Base-by-base conservation (phyloP, 2,888 invertebrate species). In the Marronus borbonicus region DNA sequence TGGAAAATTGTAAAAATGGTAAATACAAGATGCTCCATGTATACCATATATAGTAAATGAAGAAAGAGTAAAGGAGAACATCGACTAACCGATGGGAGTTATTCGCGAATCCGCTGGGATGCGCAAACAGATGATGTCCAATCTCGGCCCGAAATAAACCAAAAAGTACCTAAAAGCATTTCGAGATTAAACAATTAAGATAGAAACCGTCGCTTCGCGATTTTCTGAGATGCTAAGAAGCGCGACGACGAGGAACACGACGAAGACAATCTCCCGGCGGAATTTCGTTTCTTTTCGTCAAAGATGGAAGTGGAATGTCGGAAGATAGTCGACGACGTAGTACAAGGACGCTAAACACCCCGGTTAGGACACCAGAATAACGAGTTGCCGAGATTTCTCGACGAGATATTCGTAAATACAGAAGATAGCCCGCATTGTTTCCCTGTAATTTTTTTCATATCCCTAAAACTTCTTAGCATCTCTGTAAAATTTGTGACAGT, bases 91-190 rank as follows among this genome's bases (percentile, higher is more conserved):
- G 55, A 8, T 17, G 52, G 17, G 17, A 55, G 52, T 52, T 17
- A 17, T 17, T 4, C 14, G 14, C 17, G 52, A 52, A 4, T 52
- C 17, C 20, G 60, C 36, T n/a, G 64, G 70, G 68, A 76, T 62
- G 69, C 64, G 20, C 55, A 55, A 55, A 55, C 28, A 55, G 52
- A 66, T 52, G 44, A 31, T 24, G 36, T 28, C 31, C 66, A 55
- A 39, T 17, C 66, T 24, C 39, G 65, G 66, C 49, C 65, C 58
- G 58, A 52, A 76, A 74, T 80, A 81, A 82, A 82, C 81, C 81
- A 82, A 86, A 86, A 87, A 86, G 86, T 86, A 87, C 86, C 86
- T 86, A 86, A 86, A 87, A 87, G 86, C 86, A 85, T 86, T 86
- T 85, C 82, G 83, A 85, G 86, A 86, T 86, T 86, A 85, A 86